Base-by-base conservation (phyloP, 37 sponge, comb jelly and placozoan species). In the Aplysina aerophoba region DNA sequence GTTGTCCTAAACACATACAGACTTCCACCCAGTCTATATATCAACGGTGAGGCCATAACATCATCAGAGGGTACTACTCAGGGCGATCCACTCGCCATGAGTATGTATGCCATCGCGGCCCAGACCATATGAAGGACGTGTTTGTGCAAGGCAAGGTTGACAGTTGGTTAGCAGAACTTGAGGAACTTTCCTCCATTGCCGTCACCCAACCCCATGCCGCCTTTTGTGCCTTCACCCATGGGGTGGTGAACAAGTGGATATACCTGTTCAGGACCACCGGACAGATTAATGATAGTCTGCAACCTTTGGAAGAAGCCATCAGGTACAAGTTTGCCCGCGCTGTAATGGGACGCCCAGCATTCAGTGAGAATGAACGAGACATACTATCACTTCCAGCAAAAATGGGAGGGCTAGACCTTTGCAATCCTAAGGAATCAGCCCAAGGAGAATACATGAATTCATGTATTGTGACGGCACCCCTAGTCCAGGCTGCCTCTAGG, bases 51-150 rank as follows among this genome's bases (percentile, higher is more conserved):
- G 53, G 39, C 62, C 16, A 73, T 89, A 25, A 33, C 67, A n/a
- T 89, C 89, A 60, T 59, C 27, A 59, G 89, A 88, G 53, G 88
- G 88, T n/a, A 88, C 88, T 34, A 88, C 79, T 8, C 88, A 88
- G 40, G 84, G 88, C 0, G 85, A 80, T 25, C 81, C 81, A 25
- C 61, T 84, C 24, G 85, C 85, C 28, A 89, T 72, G 85, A 61
- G 73, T 24, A 89, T 84, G 73, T 89, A 89, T 71, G 89, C 85
- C 33, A 81, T 89, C 20, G 89, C 81, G 17, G 36, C 20, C 37
- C 73, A 71, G 73, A 71, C 5, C 11, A 35, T 12, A 35, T 17
- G 73, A 35, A 35, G 21, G 37, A n/a, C n/a, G n/a, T n/a, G n/a
- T n/a, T n/a, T n/a, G 4, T 35, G 4, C n/a, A n/a, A n/a, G n/a